phyloP scores from a whole-genome alignment of 2,797 vertebrate species.

The Streptopelia turtur region DNA sequence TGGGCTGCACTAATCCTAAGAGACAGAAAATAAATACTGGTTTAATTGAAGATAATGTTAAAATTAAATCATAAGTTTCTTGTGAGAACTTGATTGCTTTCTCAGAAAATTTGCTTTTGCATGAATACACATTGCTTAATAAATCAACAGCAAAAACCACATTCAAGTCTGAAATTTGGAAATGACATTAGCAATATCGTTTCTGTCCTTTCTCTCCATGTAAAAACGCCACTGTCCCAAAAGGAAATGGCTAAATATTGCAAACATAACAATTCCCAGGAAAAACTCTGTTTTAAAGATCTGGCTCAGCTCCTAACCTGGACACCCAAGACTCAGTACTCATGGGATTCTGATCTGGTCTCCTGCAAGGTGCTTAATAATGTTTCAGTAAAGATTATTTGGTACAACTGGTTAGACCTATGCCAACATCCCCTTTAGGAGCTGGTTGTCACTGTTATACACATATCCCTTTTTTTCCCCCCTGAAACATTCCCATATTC shows the following conservation, averaged over 20 bases:
- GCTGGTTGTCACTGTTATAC: background rate
- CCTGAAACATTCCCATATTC: constrained; percentile 38
- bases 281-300: background rate
- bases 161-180: background rate
- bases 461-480: background rate
- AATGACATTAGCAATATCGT: background rate
- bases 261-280: background rate
- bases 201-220: background rate
- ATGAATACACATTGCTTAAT: constrained; percentile 17
- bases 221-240: background rate
- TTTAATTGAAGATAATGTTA: constrained; percentile 70
- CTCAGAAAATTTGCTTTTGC: constrained; percentile 27
- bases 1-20: constrained; percentile 55
- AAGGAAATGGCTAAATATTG: background rate
- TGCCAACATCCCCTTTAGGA: constrained; percentile 9
- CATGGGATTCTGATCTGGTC: background rate
- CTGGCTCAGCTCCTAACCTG: background rate
- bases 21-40: constrained; percentile 66
- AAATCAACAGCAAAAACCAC: constrained; percentile 5
- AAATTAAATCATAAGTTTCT: constrained; percentile 70
- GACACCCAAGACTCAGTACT: background rate
- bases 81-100: constrained; percentile 68
- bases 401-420: constrained; percentile 26
- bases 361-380: constrained; percentile 45
- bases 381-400: constrained; percentile 54